A percentile compares a stretch with the other conserved stretches of the same genome.
Evolutionary conservation across 2,797 vertebrate species (phyloP).

Genomic region (Channa striata): DNA sequence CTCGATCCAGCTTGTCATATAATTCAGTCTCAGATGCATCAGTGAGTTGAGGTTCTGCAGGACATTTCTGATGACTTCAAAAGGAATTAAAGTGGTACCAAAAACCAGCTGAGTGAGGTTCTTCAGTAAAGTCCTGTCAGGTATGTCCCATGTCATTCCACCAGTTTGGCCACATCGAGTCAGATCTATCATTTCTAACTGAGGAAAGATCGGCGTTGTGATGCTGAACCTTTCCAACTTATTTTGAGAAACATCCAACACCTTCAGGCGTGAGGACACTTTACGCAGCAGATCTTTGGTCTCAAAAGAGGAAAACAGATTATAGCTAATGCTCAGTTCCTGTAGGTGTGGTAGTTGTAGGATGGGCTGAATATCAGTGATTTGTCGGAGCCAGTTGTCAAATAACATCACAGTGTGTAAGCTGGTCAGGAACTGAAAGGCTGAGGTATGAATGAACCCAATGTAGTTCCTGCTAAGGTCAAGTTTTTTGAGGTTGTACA

Average conservation of each 20-base stretch:
- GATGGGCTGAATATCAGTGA: conserved; percentile 14
- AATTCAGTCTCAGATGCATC: conserved; percentile 6
- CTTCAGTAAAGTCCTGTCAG: conserved; percentile 6
- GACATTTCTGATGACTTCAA: not conserved
- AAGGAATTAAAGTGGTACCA: rapidly evolving
- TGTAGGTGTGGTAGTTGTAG: conserved; percentile 6
- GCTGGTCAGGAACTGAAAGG: conserved; percentile 17
- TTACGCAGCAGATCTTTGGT: conserved; percentile 27
- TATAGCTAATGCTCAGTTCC: rapidly evolving
- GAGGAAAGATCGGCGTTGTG: conserved; percentile 38
- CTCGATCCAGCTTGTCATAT: rapidly evolving
- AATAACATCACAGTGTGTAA: rapidly evolving
- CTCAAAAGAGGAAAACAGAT: conserved; percentile 11
- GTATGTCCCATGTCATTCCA: conserved; percentile 2
- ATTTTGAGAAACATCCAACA: not conserved
- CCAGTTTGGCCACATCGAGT: rapidly evolving
- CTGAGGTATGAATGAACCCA: not conserved
- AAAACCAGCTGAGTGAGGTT: conserved; percentile 9
- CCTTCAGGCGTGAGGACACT: conserved; percentile 10
- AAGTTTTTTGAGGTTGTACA: conserved; percentile 15
- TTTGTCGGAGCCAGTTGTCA: not conserved
- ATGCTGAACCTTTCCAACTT: conserved; percentile 26
- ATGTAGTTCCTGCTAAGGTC: rapidly evolving
- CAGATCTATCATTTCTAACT: conserved; percentile 4
- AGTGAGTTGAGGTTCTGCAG: conserved; percentile 31